Base-by-base conservation (phyloP, 2,888 invertebrate species). In the Zaprionus obscuricornis region DNA sequence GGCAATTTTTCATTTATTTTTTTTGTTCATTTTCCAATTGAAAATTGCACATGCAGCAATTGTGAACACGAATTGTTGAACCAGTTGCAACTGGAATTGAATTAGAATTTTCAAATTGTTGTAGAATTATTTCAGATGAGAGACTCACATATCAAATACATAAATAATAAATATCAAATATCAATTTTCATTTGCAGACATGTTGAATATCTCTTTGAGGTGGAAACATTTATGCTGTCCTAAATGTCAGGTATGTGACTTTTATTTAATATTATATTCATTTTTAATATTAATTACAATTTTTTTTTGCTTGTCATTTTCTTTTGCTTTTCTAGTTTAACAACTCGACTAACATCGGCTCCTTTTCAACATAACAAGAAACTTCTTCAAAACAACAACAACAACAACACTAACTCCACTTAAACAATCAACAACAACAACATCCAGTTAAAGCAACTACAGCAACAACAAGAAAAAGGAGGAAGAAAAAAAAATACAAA, bases 361-460 rank as follows among this genome's bases (percentile, higher is more conserved):
- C 73, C 75, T 75, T 70, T 58, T 88, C 87, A 76, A 86, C 87
- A 87, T 89, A 88, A 88, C 89, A 89, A 88, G 86, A 88, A 88
- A 86, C 85, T 83, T 60, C 63, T 75, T 63, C 66, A 62, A 56
- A 63, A 66, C 68, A 70, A 66, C 51, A 70, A 65, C 55, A 66
- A 46, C 65, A 74, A 76, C 58, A 74, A 70, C 62, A 73, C 59
- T 58, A 66, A 64, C 51, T 56, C 55, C 75, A 66, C 67, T 64
- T 57, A 58, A 24, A 47, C n/a, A n/a, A 60, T 33, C 66, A 76
- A 66, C 40, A 60, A 60, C 39, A 20, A 33, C 18, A 40, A 14
- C 27, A 49, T 42, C 47, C 39, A 57, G 39, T 31, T 24, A 36
- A 34, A 42, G 13, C 24, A 43, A 31, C 24, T 40, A 40, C 18